A percentile compares a stretch with the other conserved stretches of the same genome.
Conservation (phyloP, 2,113 vertebrate genomes). For the Upupa epops region DNA sequence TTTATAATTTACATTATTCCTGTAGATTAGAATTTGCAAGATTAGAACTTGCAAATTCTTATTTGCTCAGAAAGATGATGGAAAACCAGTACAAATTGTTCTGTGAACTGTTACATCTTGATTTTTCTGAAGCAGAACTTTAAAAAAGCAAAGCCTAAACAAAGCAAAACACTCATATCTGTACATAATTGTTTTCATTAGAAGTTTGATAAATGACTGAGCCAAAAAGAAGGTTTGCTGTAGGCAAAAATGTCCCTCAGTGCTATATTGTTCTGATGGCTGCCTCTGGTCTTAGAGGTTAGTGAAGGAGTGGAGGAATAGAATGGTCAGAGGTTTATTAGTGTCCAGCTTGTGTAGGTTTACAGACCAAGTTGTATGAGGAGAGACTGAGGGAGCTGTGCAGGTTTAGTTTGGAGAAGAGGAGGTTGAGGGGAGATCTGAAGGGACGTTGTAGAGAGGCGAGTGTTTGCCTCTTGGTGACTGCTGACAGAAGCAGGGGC, state of each 20-base stretch:
- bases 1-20: not conserved
- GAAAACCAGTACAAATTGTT: not conserved
- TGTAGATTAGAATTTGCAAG: not conserved
- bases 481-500: too few relatives aligned
- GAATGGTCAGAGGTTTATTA: not conserved
- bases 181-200: not conserved
- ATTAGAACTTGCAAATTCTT: not conserved
- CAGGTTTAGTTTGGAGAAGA: too few relatives aligned
- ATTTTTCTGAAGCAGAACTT: not conserved
- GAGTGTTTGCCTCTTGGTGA: too few relatives aligned
- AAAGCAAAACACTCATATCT: not conserved
- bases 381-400: too few relatives aligned
- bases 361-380: too few relatives aligned
- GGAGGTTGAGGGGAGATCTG: too few relatives aligned
- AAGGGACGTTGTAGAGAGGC: too few relatives aligned
- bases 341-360: too few relatives aligned
- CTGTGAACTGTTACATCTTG: not conserved
- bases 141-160: not conserved
- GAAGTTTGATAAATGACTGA: not conserved
- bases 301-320: not conserved
- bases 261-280: not conserved
- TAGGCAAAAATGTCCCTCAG: not conserved
- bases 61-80: not conserved
- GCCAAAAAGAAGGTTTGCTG: accelerated
- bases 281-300: not conserved